A percentile compares a stretch with the other conserved stretches of the same genome.
Evolutionary conservation across 2,113 vertebrate species (phyloP).

Genomic region (Entosphenus tridentatus): DNA sequence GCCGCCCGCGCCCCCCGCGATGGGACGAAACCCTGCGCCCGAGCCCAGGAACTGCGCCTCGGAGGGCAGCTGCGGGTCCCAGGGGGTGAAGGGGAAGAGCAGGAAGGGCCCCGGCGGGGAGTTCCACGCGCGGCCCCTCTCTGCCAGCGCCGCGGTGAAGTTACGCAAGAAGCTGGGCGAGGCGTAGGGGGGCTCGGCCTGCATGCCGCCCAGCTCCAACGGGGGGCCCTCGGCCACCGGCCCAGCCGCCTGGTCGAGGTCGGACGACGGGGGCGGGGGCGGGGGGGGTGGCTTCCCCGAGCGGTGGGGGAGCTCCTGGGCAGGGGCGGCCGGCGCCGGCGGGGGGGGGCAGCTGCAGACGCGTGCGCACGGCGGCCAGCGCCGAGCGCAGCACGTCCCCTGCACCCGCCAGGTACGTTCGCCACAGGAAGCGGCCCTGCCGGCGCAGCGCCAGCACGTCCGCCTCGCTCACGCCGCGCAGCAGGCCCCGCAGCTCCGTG

Average conservation of each 20-base stretch:
- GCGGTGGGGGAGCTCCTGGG: conserved; percentile 77
- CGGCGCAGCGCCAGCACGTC: conserved; percentile 75
- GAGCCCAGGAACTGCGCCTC: conserved; percentile 94
- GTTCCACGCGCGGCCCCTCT: conserved; percentile 75
- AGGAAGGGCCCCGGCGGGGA: conserved; percentile 77
- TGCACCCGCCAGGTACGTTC: conserved; percentile 75
- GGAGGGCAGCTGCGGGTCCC: conserved; percentile 72
- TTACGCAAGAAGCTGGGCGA: conserved; percentile 87
- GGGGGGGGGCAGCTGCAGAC: conserved; percentile 81
- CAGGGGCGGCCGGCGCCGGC: conserved; percentile 63
- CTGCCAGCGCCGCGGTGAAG: conserved; percentile 74
- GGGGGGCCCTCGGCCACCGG: conserved; percentile 58
- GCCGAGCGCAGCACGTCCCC: conserved; percentile 70
- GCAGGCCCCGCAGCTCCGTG: conserved; percentile 79
- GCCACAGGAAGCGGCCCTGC: conserved; percentile 92
- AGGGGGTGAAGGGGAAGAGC: conserved; percentile 80
- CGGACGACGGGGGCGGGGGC: conserved; percentile 42
- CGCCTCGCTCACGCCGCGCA: conserved; percentile 78
- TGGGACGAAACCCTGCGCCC: conserved; percentile 88
- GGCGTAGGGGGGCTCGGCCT: conserved; percentile 81
- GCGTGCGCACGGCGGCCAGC: conserved; percentile 64
- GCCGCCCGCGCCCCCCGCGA: conserved; percentile 74
- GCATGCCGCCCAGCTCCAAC: conserved; percentile 78
- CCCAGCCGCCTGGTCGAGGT: conserved; percentile 27
- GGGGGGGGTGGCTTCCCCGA: conserved; percentile 44